These are phyloP conservation scores for Luehdorfia chinensis DNA, from an alignment of 1,140 invertebrate species.

Conservation along the genomic window DNA sequence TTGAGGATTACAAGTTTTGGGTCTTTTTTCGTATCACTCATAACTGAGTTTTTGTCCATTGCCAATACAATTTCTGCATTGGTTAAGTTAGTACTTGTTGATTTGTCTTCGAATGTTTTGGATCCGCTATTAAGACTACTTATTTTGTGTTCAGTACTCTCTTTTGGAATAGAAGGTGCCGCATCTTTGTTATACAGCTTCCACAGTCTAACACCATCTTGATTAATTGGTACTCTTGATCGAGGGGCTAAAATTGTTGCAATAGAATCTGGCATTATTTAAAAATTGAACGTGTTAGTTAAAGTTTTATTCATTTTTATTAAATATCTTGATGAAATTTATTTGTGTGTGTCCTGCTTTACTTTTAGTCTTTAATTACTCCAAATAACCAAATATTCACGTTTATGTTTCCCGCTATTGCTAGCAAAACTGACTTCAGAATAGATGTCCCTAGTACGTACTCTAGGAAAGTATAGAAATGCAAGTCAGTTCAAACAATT, in stretches of 20 bases:
- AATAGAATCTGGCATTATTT: constrained; percentile 32
- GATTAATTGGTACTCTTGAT: constrained; percentile 53
- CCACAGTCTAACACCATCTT: constrained; percentile 45
- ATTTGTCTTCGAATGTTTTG: constrained; percentile 20
- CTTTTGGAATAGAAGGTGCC: neutral
- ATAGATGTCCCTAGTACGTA: neutral
- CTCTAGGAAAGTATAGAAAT: too few species aligned
- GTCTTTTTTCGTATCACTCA: constrained; percentile 17
- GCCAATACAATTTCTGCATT: constrained; percentile 22
- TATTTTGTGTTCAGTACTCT: constrained; percentile 10
- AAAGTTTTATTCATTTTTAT: too few species aligned
- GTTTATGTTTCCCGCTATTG: neutral
- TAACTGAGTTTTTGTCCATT: constrained; percentile 25
- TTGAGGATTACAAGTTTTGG: constrained; percentile 46
- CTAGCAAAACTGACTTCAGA: too few species aligned
- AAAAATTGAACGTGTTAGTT: neutral
- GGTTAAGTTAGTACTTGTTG: constrained; percentile 13
- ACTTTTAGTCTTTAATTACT: neutral
- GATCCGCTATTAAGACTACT: too few species aligned
- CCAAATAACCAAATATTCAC: neutral
- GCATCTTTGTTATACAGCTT: constrained; percentile 27
- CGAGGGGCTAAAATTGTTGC: constrained; percentile 38
- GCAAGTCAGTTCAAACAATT: constrained; percentile 28
- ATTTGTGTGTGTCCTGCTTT: too few species aligned
- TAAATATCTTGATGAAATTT: too few species aligned